Base-by-base conservation (phyloP, 1,140 invertebrate genomes). In the Octopus bimaculoides region DNA sequence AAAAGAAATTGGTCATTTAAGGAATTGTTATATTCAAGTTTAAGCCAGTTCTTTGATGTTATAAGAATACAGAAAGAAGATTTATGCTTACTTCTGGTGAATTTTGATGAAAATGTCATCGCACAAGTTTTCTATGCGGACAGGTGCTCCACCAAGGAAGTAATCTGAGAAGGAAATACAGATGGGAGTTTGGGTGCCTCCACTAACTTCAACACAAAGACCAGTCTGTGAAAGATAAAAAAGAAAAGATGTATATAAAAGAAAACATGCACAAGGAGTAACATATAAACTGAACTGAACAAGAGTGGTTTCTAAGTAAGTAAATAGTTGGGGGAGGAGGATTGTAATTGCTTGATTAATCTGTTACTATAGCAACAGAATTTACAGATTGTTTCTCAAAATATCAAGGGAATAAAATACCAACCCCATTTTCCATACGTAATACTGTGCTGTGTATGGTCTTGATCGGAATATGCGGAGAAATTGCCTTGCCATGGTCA, bases 381-480 rank as follows among this genome's bases (percentile, higher is more conserved):
- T 41, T 41, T 41, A 41, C 26, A 41, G 26, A 41, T 41, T 41
- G 3, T 41, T 41, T 41, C 26, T 41, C 26, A 41, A 41, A 41
- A 41, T 41, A 41, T 41, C 26, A 71, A 4, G 7, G 26, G 14
- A 20, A 71, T 71, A 54, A 55, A 41, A 69, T 52, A 90, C 91
- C 92, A 89, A 95, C 95, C 89, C 95, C 94, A 90, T 94, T 94
- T 86, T 95, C 94, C 94, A 96, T 95, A 83, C 94, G 91, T 3
- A 96, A 90, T 7, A 96, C 94, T 5, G 94, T 95, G 80, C 91
- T 92, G 82, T 95, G 94, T 8, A 91, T 89, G 54, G 89, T 91
- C 53, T 93, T 93, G 80, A 96, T 93, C 12, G 93, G 92, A 84
- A 96, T 95, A 87, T 94, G 93, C 84, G 95, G 94, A 0, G 94